Evolutionary conservation across 2,797 vertebrate genomes (phyloP).

Genomic region (Gephyroberyx darwinii): DNA sequence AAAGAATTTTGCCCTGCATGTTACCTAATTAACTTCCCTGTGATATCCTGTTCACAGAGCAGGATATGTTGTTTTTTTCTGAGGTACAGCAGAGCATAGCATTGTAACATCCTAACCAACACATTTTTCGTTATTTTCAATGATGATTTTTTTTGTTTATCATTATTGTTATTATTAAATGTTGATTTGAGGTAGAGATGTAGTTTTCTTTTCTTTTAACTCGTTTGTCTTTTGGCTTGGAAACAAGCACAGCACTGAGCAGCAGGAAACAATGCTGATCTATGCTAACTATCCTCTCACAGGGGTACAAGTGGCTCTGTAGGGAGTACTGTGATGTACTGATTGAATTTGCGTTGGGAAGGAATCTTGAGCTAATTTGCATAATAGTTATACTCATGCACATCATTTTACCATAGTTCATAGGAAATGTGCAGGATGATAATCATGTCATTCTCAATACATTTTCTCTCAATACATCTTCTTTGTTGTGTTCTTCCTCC

Average conservation of each 20-base stretch:
- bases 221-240: conserved; percentile 6
- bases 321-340: not conserved
- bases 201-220: conserved; percentile 19
- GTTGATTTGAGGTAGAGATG: conserved; percentile 34
- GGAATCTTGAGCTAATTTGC: not conserved
- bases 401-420: not conserved
- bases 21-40: conserved; percentile 69
- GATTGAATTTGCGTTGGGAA: not conserved
- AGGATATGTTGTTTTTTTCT: conserved; percentile 34
- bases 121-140: not conserved
- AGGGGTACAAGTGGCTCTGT: not conserved
- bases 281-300: not conserved
- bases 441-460: not conserved
- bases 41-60: conserved; percentile 60
- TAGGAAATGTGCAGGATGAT: not conserved
- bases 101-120: conserved; percentile 55
- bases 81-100: conserved; percentile 30
- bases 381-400: not conserved
- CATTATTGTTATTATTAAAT: conserved; percentile 34
- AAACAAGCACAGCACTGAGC: conserved; percentile 15
- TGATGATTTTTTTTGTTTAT: conserved; percentile 11
- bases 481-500: not conserved
- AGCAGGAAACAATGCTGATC: conserved; percentile 8
- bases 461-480: not conserved
- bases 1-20: conserved; percentile 60